A percentile compares a stretch with the other conserved stretches of the same genome.
phyloP scores from a whole-genome alignment of 2,888 invertebrate species.

The Sinhomidia bicolor region DNA sequence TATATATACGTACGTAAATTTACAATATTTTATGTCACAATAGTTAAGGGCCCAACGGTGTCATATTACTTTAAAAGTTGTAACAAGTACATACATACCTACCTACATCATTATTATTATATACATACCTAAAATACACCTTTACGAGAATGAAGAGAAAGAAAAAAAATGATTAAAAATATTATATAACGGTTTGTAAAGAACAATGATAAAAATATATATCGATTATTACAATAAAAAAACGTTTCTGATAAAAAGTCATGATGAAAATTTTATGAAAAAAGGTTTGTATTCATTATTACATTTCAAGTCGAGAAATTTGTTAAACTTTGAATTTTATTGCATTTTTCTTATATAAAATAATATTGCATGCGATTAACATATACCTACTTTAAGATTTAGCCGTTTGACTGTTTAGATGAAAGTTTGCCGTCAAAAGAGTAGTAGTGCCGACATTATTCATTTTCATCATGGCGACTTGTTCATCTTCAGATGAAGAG shows the following conservation, averaged over 20 bases:
- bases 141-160: slow-evolving; percentile 28
- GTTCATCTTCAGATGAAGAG: slow-evolving; percentile 47
- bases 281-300: too few species aligned
- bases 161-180: slow-evolving; percentile 43
- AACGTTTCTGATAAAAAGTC: not conserved
- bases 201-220: slow-evolving; percentile 15
- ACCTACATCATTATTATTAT: slow-evolving; percentile 25
- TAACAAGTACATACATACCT: slow-evolving; percentile 1
- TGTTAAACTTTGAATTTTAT: not conserved
- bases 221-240: slow-evolving; percentile 34
- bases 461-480: not conserved
- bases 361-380: too few species aligned
- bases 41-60: slow-evolving; percentile 70
- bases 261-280: too few species aligned
- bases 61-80: slow-evolving; percentile 9
- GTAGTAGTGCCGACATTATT: not conserved
- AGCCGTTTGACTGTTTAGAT: slow-evolving; percentile 62
- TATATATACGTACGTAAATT: not conserved
- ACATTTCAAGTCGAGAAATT: not conserved
- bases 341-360: too few species aligned
- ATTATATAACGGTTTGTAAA: slow-evolving; percentile 66
- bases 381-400: slow-evolving; percentile 57
- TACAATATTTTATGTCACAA: slow-evolving; percentile 65
- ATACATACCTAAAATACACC: slow-evolving; percentile 24
- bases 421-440: slow-evolving; percentile 47